A percentile compares a stretch with the other conserved stretches of the same genome.
These are phyloP conservation scores for Perccottus glenii DNA, from an alignment of 2,113 vertebrate species.

Conservation along the genomic window DNA sequence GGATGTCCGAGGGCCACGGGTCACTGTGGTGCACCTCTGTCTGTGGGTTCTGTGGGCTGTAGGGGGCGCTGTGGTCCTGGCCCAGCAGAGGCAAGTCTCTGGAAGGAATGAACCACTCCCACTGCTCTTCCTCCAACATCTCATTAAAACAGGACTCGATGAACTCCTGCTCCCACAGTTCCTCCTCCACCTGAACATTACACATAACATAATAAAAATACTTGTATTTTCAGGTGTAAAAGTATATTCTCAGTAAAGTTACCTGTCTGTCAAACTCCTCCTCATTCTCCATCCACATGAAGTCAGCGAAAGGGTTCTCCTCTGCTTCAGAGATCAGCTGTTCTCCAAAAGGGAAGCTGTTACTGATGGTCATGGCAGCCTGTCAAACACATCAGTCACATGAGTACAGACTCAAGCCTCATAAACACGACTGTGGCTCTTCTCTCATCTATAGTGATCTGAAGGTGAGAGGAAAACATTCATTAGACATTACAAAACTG, in stretches of 20 bases:
- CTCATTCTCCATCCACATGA: conserved; percentile 97
- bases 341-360: conserved; percentile 80
- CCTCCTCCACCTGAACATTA: conserved; percentile 86
- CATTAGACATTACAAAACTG: too few species aligned
- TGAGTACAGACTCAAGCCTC: too few species aligned
- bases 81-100: conserved; percentile 84
- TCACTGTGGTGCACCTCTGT: not conserved
- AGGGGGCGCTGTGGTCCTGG: conserved; percentile 88
- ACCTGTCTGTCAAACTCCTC: conserved; percentile 95
- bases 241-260: not conserved
- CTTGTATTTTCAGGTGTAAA: too few species aligned
- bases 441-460: too few species aligned
- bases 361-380: conserved; percentile 67
- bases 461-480: too few species aligned
- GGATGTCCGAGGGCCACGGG: conserved; percentile 72
- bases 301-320: conserved; percentile 92
- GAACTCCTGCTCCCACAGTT: conserved; percentile 94
- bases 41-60: conserved; percentile 75
- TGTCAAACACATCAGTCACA: not conserved
- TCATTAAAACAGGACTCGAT: conserved; percentile 93
- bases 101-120: conserved; percentile 93
- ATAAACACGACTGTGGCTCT: too few species aligned
- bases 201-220: too few species aligned
- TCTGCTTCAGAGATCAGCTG: conserved; percentile 86
- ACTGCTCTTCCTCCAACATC: conserved; percentile 92